A percentile compares a stretch with the other conserved stretches of the same genome.
Conservation (phyloP, 2,797 vertebrate genomes). For the Meriones psammophilus region DNA sequence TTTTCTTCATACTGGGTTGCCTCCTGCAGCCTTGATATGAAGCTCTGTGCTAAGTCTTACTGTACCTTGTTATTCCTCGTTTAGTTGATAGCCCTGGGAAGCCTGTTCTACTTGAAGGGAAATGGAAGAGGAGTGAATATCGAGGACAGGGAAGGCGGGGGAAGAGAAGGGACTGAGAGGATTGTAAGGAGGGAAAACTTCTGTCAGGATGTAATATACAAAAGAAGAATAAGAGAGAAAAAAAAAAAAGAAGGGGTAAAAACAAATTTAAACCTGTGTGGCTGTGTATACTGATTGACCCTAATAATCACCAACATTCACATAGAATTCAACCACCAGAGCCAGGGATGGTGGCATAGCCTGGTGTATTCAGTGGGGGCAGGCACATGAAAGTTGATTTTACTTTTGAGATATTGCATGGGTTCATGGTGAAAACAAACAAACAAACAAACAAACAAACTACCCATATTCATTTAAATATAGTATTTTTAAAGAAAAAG, state of each 20-base stretch:
- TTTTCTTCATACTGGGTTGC: background rate
- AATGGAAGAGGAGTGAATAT: background rate
- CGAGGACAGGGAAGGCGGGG: background rate
- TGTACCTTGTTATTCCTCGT: background rate
- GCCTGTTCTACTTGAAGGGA: background rate
- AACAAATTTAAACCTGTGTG: background rate
- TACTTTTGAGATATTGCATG: background rate
- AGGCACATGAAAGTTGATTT: accelerated
- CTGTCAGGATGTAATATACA: background rate
- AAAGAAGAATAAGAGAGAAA: background rate
- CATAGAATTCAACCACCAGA: background rate
- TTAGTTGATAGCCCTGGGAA: background rate
- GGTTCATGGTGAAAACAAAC: background rate
- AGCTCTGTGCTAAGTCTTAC: background rate
- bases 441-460: background rate
- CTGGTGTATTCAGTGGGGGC: background rate
- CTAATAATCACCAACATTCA: background rate
- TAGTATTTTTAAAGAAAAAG: background rate
- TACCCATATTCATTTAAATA: too few species aligned
- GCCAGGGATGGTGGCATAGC: background rate
- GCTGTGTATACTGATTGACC: background rate
- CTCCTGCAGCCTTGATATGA: background rate
- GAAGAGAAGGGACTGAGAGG: accelerated
- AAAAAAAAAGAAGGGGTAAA: background rate
- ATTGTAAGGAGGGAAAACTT: background rate